Evolutionary conservation across 2,888 invertebrate species (phyloP), one percentile per base, ranked within the genome.

Genomic region (Apodemia arnacis): DNA sequence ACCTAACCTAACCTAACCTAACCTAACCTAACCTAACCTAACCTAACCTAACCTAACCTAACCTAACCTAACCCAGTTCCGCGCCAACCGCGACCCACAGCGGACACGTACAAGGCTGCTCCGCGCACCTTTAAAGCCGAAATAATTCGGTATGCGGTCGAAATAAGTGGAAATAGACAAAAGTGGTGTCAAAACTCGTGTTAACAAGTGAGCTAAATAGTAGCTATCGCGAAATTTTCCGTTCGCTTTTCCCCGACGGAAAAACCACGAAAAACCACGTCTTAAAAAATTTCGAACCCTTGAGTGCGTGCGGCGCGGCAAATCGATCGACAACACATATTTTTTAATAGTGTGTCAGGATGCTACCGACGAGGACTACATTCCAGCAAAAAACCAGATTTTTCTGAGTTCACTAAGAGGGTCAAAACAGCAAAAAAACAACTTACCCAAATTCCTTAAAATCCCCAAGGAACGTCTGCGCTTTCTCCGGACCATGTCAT

Each of bases 11-110:
- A 44, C 44, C 44, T 44, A 49, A 49, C 49, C 49, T 49, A 49
- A 49, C 49, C 49, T 49, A 49, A 49, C 49, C 49, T 49, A 49
- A 49, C 49, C 49, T 49, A 49, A 49, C 49, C 15, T 49, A 49
- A 49, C 49, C 49, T 49, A 49, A 49, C 49, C 49, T 49, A 49
- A 49, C 49, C 49, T 49, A 49, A 49, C 49, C 49, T 49, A 49
- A 49, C 49, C 49, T 49, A 59, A 59, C 59, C 59, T 59, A 59
- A 59, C 59, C 59, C 27, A 59, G 59, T 59, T 21, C n/a, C 59
- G 59, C 59, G 18, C 59, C n/a, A 6, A 2, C 59, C 59, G 59
- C n/a, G 59, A 21, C 18, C 59, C 18, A 18, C 0, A 8, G n/a
- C 18, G 59, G n/a, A 59, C 21, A 18, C n/a, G 18, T 59, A n/a